Evolutionary conservation across 2,888 invertebrate genomes (phyloP).

Genomic region (Physocephala rufipes): DNA sequence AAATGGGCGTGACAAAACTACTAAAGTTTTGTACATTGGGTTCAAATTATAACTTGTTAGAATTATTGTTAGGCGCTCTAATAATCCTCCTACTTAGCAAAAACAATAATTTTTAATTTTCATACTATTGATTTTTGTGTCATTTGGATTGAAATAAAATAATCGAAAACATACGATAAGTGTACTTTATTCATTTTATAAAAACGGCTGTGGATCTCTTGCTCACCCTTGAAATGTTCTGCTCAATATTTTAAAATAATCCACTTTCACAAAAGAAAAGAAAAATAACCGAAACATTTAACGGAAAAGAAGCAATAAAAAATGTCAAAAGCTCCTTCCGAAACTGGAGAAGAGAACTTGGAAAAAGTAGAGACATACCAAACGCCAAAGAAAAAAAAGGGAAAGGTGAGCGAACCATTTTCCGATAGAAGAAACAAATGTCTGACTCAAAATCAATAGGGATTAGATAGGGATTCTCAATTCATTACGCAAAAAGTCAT

Average conservation of each 20-base stretch:
- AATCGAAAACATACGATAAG: neutral
- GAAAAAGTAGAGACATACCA: conserved; percentile 39
- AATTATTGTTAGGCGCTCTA: too few species aligned
- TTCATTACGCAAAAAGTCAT: too few species aligned
- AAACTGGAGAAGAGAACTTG: conserved; percentile 34
- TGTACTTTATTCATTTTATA: neutral
- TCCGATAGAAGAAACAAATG: too few species aligned
- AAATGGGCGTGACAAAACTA: too few species aligned
- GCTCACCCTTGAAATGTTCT: neutral
- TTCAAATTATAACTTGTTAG: too few species aligned
- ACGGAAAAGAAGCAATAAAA: neutral
- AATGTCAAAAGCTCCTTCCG: conserved; percentile 10
- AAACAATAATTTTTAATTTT: neutral
- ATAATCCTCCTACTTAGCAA: neutral
- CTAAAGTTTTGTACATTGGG: too few species aligned
- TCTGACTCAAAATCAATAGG: too few species aligned
- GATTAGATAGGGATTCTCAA: too few species aligned
- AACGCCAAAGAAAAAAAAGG: conserved; percentile 19
- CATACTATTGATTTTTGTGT: too few species aligned
- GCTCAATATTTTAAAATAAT: neutral
- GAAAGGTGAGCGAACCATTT: conserved; percentile 6
- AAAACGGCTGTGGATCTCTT: neutral
- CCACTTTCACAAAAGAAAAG: neutral
- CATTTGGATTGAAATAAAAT: too few species aligned
- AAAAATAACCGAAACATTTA: neutral